phyloP scores from a whole-genome alignment of 2,888 invertebrate genomes.

The Pocota personata region DNA sequence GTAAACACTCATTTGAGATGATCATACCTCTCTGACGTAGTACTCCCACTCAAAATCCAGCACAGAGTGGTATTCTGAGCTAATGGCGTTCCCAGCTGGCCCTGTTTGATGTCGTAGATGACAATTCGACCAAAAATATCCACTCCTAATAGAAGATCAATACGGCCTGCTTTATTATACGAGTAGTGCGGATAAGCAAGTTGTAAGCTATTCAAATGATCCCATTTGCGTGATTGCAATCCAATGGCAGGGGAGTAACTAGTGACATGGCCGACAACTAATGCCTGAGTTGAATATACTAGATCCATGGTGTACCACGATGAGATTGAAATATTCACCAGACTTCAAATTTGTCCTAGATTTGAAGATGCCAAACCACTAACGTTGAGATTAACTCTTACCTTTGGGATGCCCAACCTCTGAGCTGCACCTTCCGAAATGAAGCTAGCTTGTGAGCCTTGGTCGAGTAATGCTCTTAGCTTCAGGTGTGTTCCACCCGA shows the following conservation, averaged over 20 bases:
- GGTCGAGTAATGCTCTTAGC: slow-evolving; percentile 2
- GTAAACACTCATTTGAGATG: no score
- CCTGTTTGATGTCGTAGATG: neutral
- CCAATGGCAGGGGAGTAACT: no score
- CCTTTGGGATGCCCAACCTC: no score
- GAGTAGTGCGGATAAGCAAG: slow-evolving; percentile 10
- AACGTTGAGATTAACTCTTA: slow-evolving; percentile 9
- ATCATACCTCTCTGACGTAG: slow-evolving; percentile 1
- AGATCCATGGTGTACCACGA: neutral
- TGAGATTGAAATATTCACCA: neutral
- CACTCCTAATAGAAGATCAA: slow-evolving; percentile 5
- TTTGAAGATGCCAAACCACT: no score
- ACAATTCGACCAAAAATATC: slow-evolving; percentile 16
- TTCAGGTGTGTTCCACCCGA: neutral
- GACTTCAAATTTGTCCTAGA: no score
- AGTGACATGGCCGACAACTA: no score
- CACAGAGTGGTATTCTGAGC: slow-evolving; percentile 7
- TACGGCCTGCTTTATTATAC: slow-evolving; percentile 5
- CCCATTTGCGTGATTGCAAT: neutral
- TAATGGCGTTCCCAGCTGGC: neutral
- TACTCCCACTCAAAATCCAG: slow-evolving; percentile 17
- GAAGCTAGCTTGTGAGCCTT: slow-evolving; percentile 7
- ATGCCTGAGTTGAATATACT: neutral
- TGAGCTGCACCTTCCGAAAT: slow-evolving; percentile 17
- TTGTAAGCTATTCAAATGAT: slow-evolving; percentile 3